Evolutionary conservation across 37 sponge, comb jelly and placozoan genomes (phyloP).

Genomic region (Beroe ovata): DNA sequence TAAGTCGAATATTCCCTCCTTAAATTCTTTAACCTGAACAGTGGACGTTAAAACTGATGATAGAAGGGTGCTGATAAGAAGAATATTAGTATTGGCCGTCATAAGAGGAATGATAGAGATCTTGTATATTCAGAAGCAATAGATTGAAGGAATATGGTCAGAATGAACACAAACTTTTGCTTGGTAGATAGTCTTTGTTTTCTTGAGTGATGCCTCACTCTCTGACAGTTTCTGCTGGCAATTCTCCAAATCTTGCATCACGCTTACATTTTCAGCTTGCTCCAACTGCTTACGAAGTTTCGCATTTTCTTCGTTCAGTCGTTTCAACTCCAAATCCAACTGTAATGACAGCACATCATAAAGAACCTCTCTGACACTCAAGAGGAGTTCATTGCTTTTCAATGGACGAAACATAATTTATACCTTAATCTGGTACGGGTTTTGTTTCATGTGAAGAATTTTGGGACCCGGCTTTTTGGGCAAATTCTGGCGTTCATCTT

Average conservation of each 20-base stretch:
- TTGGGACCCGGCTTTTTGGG: constrained; percentile 20
- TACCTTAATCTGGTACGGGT: constrained; percentile 43
- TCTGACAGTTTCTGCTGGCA: constrained; percentile 12
- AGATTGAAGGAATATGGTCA: too few relatives aligned
- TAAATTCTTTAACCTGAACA: constrained; percentile 32
- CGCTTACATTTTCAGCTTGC: not conserved
- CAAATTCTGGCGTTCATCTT: not conserved
- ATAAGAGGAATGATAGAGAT: too few relatives aligned
- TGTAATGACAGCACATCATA: too few relatives aligned
- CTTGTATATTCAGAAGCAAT: too few relatives aligned
- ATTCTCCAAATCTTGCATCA: not conserved
- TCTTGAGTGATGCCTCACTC: constrained; percentile 30
- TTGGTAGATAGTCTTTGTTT: constrained; percentile 46
- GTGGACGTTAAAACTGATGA: too few relatives aligned
- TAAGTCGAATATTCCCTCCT: constrained; percentile 12
- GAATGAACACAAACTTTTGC: not conserved
- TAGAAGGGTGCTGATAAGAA: too few relatives aligned
- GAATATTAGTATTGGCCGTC: too few relatives aligned
- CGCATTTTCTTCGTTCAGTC: constrained; percentile 26
- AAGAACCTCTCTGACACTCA: too few relatives aligned
- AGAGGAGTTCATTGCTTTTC: not conserved
- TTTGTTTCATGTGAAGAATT: constrained; percentile 29
- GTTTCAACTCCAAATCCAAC: constrained; percentile 13
- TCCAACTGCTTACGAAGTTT: not conserved
- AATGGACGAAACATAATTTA: not conserved